Conservation (phyloP, 2,888 invertebrate species). For the Trachelus stipa region DNA sequence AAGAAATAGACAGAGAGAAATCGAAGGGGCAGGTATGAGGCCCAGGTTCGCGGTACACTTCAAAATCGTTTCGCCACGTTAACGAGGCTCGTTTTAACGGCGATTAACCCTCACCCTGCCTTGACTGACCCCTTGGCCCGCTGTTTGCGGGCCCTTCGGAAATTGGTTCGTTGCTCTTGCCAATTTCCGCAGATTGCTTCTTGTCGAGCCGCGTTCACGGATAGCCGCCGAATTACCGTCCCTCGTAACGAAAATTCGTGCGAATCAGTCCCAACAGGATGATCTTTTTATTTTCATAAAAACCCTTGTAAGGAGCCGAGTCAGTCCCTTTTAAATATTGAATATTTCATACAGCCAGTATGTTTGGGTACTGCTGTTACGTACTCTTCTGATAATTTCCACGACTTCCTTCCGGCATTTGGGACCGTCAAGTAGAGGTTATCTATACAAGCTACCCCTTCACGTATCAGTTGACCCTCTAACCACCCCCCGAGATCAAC, state of each 20-base stretch:
- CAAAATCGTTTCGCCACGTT: conserved; percentile 51
- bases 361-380: too few relatives aligned
- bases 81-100: conserved; percentile 65
- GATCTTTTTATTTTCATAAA: conserved; percentile 64
- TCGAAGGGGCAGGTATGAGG: conserved; percentile 3
- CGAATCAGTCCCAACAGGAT: conserved; percentile 58
- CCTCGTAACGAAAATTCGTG: conserved; percentile 54
- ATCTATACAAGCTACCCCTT: too few relatives aligned
- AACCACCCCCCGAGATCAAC: too few relatives aligned
- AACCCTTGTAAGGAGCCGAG: conserved; percentile 11
- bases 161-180: conserved; percentile 62
- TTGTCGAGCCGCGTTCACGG: conserved; percentile 22
- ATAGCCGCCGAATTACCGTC: neutral
- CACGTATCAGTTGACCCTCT: too few relatives aligned
- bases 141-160: conserved; percentile 57
- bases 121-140: conserved; percentile 56
- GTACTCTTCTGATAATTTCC: too few relatives aligned
- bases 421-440: too few relatives aligned
- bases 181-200: conserved; percentile 59
- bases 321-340: too few relatives aligned
- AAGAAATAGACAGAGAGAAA: conserved; percentile 1
- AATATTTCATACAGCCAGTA: too few relatives aligned
- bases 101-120: conserved; percentile 60
- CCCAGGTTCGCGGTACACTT: conserved; percentile 6
- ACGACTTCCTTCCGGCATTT: conserved; percentile 15